Conservation (phyloP, 2,113 vertebrate species). For the Eurypyga helias region DNA sequence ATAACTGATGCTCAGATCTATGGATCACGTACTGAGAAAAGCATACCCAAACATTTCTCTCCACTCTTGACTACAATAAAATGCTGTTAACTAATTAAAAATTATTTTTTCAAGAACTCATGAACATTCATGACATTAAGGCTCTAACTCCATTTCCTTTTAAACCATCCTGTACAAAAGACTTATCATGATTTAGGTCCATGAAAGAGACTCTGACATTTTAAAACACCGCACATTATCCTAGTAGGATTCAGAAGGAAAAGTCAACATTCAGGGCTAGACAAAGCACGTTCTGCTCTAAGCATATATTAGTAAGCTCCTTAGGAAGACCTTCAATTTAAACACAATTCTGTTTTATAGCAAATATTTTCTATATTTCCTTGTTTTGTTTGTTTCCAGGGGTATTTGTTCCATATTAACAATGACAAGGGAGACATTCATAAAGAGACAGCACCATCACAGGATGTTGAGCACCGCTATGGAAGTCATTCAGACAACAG, state of each 20-base stretch:
- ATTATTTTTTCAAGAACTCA: background rate
- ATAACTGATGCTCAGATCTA: background rate
- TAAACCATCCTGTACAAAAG: background rate
- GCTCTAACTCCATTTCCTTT: background rate
- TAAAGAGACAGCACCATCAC: slow-evolving; percentile 5
- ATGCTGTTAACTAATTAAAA: background rate
- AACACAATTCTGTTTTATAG: background rate
- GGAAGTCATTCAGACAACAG: slow-evolving; percentile 47
- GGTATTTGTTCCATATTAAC: slow-evolving; percentile 39
- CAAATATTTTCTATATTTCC: slow-evolving; percentile 53
- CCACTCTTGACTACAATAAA: background rate
- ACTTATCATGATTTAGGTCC: background rate
- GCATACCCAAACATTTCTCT: background rate
- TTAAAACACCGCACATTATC: background rate
- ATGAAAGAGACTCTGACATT: background rate
- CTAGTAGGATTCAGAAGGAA: background rate
- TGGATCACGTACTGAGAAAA: background rate
- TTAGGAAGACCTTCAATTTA: slow-evolving; percentile 1
- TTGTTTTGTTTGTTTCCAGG: slow-evolving; percentile 46
- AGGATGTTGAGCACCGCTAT: slow-evolving; percentile 39
- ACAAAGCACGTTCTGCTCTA: background rate
- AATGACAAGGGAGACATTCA: background rate
- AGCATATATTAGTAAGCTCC: background rate
- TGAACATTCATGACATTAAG: background rate
- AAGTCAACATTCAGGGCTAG: background rate